These are phyloP conservation scores for Empis stercorea DNA, from an alignment of 2,888 invertebrate species.

Conservation along the genomic window DNA sequence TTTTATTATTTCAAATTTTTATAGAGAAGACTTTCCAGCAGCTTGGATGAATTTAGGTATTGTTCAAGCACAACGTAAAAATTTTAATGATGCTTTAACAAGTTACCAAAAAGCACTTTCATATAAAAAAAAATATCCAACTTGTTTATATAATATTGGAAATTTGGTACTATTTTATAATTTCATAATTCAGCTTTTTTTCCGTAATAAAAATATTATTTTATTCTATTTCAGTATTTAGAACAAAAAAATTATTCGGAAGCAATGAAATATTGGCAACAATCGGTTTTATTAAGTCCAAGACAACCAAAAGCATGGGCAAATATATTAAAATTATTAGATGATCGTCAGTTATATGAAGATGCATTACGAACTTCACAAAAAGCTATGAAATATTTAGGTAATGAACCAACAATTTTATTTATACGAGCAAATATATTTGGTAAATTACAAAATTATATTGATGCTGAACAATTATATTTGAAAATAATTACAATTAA, in stretches of 20 bases:
- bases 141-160: slow-evolving; percentile 90
- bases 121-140: slow-evolving; percentile 69
- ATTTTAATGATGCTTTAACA: slow-evolving; percentile 55
- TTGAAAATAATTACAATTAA: slow-evolving; percentile 56
- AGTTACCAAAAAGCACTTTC: slow-evolving; percentile 71
- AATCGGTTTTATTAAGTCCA: slow-evolving; percentile 63
- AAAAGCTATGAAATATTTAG: slow-evolving; percentile 55
- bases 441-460: slow-evolving; percentile 67
- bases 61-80: slow-evolving; percentile 62
- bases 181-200: not conserved
- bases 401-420: slow-evolving; percentile 62
- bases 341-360: slow-evolving; percentile 56
- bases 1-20: slow-evolving; percentile 13
- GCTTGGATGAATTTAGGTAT: slow-evolving; percentile 99
- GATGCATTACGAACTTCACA: slow-evolving; percentile 59
- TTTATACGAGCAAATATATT: slow-evolving; percentile 81
- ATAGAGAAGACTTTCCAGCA: slow-evolving; percentile 74
- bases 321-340: slow-evolving; percentile 74
- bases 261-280: slow-evolving; percentile 71
- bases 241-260: slow-evolving; percentile 57
- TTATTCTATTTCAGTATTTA: slow-evolving; percentile 48
- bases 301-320: slow-evolving; percentile 82
- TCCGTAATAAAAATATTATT: too few relatives aligned
- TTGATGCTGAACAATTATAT: slow-evolving; percentile 72
- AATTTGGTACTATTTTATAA: slow-evolving; percentile 60